Percentiles rank a stretch among this genome's conserved stretches.
phyloP scores from a whole-genome alignment of 1,140 invertebrate genomes.

The Hylaeus anthracinus region DNA sequence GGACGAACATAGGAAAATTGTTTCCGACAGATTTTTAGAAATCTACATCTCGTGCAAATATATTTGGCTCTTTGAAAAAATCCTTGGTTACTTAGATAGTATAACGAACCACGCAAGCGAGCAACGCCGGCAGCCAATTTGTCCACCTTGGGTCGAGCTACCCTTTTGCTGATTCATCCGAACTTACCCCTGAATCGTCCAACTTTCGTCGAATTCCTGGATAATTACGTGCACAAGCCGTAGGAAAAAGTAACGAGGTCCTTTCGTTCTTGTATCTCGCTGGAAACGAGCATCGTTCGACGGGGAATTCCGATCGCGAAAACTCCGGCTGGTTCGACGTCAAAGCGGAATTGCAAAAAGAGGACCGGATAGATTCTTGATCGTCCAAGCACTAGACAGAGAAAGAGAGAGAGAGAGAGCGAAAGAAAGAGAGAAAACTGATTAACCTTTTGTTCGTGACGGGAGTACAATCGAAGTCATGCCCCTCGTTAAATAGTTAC shows the following conservation, averaged over 20 bases:
- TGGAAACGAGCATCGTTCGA: not conserved
- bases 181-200: not conserved
- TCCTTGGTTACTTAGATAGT: no score
- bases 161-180: conserved; percentile 35
- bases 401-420: not conserved
- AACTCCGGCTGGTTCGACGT: not conserved
- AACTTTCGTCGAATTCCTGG: conserved; percentile 6
- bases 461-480: not conserved
- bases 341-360: no score
- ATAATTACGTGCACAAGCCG: not conserved
- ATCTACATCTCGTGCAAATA: no score
- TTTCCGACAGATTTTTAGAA: no score
- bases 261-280: not conserved
- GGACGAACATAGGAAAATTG: no score
- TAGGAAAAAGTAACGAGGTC: not conserved
- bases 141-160: not conserved
- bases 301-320: not conserved
- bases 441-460: conserved; percentile 24
- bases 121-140: conserved; percentile 11
- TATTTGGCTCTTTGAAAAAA: no score
- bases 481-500: conserved; percentile 4
- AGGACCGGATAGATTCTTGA: not conserved
- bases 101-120: no score
- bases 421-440: not conserved
- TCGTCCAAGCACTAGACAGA: not conserved